These are phyloP conservation scores for Luperina testacea DNA, from an alignment of 2,888 invertebrate species.

Conservation along the genomic window DNA sequence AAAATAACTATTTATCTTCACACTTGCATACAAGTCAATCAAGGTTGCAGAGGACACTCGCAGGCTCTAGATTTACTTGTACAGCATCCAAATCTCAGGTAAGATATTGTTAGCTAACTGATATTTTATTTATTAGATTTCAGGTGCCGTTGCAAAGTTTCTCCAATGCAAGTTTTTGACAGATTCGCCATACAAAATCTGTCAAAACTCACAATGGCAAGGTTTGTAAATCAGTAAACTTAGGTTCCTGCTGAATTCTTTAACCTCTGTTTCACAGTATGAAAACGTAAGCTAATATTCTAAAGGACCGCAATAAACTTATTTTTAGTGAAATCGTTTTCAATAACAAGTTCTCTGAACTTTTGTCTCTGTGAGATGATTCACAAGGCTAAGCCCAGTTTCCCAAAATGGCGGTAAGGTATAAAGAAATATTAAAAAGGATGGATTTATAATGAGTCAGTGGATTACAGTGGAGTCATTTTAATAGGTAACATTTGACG, in stretches of 20 bases:
- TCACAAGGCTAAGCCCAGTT: conserved; percentile 53
- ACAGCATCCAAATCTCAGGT: neutral
- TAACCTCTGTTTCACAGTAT: neutral
- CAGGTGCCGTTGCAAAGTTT: neutral
- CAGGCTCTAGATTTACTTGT: neutral
- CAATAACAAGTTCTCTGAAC: conserved; percentile 50
- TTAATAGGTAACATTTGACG: no score
- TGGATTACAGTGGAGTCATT: no score
- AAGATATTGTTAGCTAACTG: no score
- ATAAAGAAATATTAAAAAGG: conserved; percentile 26
- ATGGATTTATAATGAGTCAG: conserved; percentile 45
- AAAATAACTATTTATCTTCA: neutral
- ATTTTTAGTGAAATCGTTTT: conserved; percentile 40
- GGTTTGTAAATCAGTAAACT: neutral
- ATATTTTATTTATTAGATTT: neutral
- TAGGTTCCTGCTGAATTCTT: neutral
- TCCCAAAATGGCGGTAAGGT: conserved; percentile 48
- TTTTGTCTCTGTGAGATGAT: conserved; percentile 32
- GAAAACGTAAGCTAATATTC: neutral
- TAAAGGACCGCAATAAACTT: neutral
- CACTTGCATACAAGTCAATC: neutral
- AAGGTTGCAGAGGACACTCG: neutral
- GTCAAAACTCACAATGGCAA: neutral
- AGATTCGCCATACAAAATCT: neutral
- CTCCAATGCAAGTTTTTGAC: neutral